phyloP scores from a whole-genome alignment of 2,797 vertebrate genomes.

The Sebastes steindachneri region DNA sequence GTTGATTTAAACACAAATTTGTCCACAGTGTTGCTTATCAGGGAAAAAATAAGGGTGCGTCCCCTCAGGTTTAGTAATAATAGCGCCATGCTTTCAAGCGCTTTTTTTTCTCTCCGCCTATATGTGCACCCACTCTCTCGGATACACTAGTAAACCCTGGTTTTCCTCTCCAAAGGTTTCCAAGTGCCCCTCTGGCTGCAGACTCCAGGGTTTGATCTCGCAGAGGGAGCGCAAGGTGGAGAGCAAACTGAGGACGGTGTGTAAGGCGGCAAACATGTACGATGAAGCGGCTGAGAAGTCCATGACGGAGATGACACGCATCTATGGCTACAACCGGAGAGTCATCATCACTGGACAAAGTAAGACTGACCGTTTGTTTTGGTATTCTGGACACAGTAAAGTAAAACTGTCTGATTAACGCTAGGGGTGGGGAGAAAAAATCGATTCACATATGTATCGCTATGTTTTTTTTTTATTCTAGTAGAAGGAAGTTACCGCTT shows the following conservation, averaged over 20 bases:
- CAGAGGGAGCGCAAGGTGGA: slow-evolving; percentile 35
- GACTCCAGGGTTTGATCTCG: slow-evolving; percentile 71
- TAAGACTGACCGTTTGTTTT: slow-evolving; percentile 32
- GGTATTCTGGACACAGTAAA: not conserved
- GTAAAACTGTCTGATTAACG: too few relatives aligned
- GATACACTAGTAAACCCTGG: not conserved
- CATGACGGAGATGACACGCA: slow-evolving; percentile 35
- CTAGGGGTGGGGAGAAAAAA: too few relatives aligned
- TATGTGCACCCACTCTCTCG: not conserved
- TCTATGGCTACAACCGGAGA: slow-evolving; percentile 64
- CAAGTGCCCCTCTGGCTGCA: slow-evolving; percentile 81
- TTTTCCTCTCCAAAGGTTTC: slow-evolving; percentile 39
- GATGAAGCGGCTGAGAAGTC: slow-evolving; percentile 12
- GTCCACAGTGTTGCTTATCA: too few relatives aligned
- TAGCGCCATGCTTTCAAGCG: too few relatives aligned
- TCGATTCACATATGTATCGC: too few relatives aligned
- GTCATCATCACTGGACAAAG: slow-evolving; percentile 56
- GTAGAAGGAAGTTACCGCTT: too few relatives aligned
- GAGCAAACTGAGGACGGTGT: slow-evolving; percentile 54
- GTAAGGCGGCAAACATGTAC: slow-evolving; percentile 18
- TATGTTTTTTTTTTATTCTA: too few relatives aligned
- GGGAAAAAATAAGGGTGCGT: too few relatives aligned
- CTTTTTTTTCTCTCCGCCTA: too few relatives aligned
- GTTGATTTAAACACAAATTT: too few relatives aligned
- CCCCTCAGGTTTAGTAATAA: too few relatives aligned